phyloP scores from a whole-genome alignment of 1,140 invertebrate genomes.

The Drosophila melanogaster region DNA sequence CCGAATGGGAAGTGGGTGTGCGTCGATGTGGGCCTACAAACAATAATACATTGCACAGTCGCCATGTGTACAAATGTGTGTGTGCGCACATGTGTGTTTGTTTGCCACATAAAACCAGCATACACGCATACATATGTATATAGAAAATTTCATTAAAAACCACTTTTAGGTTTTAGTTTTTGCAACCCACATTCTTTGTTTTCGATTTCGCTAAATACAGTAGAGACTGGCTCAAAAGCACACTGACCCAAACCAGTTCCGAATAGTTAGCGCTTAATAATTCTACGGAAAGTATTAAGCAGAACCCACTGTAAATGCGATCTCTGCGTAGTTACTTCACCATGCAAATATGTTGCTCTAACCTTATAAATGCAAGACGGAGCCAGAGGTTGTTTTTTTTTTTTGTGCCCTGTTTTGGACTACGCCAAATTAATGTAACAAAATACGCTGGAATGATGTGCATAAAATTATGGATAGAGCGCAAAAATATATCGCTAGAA shows the following conservation, averaged over 20 bases:
- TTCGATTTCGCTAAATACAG: constrained; percentile 47
- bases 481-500: constrained; percentile 4
- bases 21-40: constrained; percentile 39
- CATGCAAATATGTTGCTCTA: constrained; percentile 77
- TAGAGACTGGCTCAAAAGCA: constrained; percentile 24
- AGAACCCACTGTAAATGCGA: constrained; percentile 13
- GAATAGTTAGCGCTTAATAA: neutral
- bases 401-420: constrained; percentile 21
- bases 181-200: constrained; percentile 74
- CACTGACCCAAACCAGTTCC: neutral
- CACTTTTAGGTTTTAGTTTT: constrained; percentile 71
- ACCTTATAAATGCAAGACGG: constrained; percentile 66
- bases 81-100: neutral
- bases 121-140: constrained; percentile 24
- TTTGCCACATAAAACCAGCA: constrained; percentile 23
- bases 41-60: constrained; percentile 36
- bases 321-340: constrained; percentile 58
- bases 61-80: neutral
- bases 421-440: constrained; percentile 34
- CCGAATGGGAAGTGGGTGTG: constrained; percentile 35
- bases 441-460: constrained; percentile 37
- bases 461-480: constrained; percentile 25
- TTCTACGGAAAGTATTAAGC: neutral
- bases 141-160: constrained; percentile 74
- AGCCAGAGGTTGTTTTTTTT: constrained; percentile 8